Evolutionary conservation across 2,113 vertebrate genomes (phyloP).

Genomic region (Apaloderma vittatum): DNA sequence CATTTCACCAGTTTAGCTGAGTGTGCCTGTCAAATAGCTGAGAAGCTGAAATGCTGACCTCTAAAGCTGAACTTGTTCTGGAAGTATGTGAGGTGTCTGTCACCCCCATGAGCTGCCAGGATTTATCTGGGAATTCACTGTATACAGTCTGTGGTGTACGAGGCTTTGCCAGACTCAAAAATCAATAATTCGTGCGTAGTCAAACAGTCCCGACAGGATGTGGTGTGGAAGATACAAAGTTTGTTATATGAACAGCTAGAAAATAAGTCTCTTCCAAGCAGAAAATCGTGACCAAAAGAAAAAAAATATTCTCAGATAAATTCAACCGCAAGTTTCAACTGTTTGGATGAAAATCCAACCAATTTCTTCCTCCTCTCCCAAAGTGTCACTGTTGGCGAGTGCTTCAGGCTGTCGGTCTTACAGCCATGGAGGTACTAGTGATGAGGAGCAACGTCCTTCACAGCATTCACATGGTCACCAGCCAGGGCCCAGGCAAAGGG

Average conservation of each 20-base stretch:
- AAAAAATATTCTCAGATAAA: neutral
- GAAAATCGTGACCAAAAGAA: neutral
- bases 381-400: neutral
- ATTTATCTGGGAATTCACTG: neutral
- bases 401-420: neutral
- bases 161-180: neutral
- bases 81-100: neutral
- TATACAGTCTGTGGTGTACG: neutral
- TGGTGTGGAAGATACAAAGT: neutral
- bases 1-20: neutral
- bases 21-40: neutral
- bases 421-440: neutral
- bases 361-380: neutral
- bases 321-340: neutral
- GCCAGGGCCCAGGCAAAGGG: neutral
- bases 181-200: neutral
- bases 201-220: neutral
- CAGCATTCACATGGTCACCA: fast-evolving
- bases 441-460: neutral
- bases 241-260: neutral
- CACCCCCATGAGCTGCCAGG: neutral
- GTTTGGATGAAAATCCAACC: neutral
- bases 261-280: neutral
- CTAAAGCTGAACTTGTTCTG: neutral
- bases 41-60: neutral